Conservation (phyloP, 2,113 vertebrate genomes). For the Alosa alosa region DNA sequence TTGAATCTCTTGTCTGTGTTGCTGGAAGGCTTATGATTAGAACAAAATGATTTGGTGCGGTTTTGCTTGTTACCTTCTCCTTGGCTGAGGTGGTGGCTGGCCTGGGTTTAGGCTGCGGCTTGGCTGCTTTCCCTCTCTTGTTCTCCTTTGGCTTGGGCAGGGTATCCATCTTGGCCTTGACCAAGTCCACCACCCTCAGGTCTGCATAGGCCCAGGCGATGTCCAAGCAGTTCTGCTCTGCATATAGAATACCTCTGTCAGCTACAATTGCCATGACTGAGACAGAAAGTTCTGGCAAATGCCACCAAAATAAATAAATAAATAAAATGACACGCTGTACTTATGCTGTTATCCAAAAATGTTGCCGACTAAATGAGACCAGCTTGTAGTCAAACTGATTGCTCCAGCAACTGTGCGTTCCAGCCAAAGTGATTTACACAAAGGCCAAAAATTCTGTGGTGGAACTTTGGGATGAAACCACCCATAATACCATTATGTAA, state of each 20-base stretch:
- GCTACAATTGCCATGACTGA: neutral
- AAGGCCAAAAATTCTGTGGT: neutral
- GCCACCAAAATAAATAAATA: neutral
- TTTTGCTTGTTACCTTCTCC: constrained; percentile 57
- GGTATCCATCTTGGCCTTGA: constrained; percentile 74
- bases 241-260: neutral
- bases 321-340: neutral
- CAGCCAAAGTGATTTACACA: neutral
- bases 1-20: neutral
- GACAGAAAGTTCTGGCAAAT: neutral
- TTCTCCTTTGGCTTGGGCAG: constrained; percentile 66
- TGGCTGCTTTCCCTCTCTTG: constrained; percentile 58
- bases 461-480: neutral
- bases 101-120: constrained; percentile 55
- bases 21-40: neutral
- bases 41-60: neutral
- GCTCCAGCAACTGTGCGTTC: neutral
- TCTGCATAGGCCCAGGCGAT: constrained; percentile 79
- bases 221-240: constrained; percentile 80
- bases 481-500: neutral
- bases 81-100: constrained; percentile 38
- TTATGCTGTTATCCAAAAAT: neutral
- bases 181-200: constrained; percentile 71
- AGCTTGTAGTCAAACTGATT: neutral
- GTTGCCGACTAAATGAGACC: constrained; percentile 1